These are phyloP conservation scores for Orchesella cincta DNA, from an alignment of 1,140 invertebrate genomes.

Conservation along the genomic window DNA sequence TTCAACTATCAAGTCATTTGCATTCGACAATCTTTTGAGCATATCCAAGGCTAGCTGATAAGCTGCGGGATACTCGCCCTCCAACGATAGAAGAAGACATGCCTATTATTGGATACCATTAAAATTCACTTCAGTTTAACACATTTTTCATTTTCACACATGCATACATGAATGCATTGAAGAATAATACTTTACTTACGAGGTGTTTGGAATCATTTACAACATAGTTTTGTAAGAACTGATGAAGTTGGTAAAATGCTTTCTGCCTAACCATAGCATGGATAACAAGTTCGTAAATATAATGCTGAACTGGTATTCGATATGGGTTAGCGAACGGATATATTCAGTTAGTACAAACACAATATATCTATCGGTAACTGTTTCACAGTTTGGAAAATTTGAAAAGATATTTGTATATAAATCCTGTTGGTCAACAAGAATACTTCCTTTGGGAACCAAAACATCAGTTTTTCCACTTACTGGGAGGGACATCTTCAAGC, in stretches of 20 bases:
- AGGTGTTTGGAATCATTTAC: constrained; percentile 86
- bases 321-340: constrained; percentile 76
- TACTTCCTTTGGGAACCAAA: constrained; percentile 53
- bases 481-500: constrained; percentile 59
- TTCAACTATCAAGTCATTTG: constrained; percentile 80
- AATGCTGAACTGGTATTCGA: constrained; percentile 79
- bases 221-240: constrained; percentile 84
- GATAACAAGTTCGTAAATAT: constrained; percentile 81
- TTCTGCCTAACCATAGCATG: constrained; percentile 71
- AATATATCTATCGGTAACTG: constrained; percentile 61
- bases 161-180: neutral
- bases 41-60: constrained; percentile 92
- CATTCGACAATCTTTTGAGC: constrained; percentile 79
- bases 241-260: constrained; percentile 77
- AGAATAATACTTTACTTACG: constrained; percentile 54
- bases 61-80: constrained; percentile 80
- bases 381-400: constrained; percentile 61
- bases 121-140: no score
- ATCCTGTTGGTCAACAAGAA: constrained; percentile 76
- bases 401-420: constrained; percentile 77
- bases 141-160: neutral
- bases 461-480: constrained; percentile 47
- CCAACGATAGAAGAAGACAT: constrained; percentile 84
- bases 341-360: constrained; percentile 71
- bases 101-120: constrained; percentile 64